Conservation (phyloP, 2,888 invertebrate species). For the Diadegma fenestrale region DNA sequence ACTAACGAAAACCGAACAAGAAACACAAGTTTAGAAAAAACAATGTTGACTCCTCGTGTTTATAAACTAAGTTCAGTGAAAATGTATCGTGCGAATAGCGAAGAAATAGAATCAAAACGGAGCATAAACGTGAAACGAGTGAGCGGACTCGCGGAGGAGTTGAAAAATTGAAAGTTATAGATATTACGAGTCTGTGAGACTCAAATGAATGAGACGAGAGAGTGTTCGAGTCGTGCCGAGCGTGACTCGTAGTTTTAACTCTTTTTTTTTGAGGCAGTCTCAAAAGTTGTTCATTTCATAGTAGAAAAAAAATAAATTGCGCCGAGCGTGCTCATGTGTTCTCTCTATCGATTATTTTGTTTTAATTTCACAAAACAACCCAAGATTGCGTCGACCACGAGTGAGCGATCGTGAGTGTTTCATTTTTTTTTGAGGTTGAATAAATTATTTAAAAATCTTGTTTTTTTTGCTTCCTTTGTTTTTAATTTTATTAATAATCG, state of each 20-base stretch:
- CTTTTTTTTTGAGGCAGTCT: slow-evolving; percentile 24
- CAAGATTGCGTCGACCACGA: slow-evolving; percentile 17
- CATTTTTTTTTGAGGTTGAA: slow-evolving; percentile 19
- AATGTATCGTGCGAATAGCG: neutral
- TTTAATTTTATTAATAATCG: slow-evolving; percentile 32
- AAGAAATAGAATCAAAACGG: neutral
- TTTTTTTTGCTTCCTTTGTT: slow-evolving; percentile 35
- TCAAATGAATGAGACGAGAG: slow-evolving; percentile 38
- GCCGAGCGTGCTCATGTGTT: slow-evolving; percentile 52
- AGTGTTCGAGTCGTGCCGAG: slow-evolving; percentile 46
- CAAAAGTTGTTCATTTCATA: slow-evolving; percentile 53
- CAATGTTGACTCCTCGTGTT: slow-evolving; percentile 42
- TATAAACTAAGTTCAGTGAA: slow-evolving; percentile 22
- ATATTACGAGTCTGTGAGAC: slow-evolving; percentile 50
- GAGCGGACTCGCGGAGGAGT: slow-evolving; percentile 14
- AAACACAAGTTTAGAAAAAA: slow-evolving; percentile 6
- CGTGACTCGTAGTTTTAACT: slow-evolving; percentile 57
- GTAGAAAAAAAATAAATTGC: slow-evolving; percentile 29
- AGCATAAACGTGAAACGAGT: slow-evolving; percentile 12
- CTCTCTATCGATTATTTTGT: slow-evolving; percentile 34
- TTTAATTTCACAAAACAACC: slow-evolving; percentile 22
- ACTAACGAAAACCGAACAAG: slow-evolving; percentile 54
- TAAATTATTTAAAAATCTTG: slow-evolving; percentile 33
- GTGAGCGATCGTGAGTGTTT: slow-evolving; percentile 24
- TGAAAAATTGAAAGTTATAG: slow-evolving; percentile 26